Evolutionary conservation across 2,888 invertebrate species (phyloP).

Genomic region (Oligia fasciuncula): DNA sequence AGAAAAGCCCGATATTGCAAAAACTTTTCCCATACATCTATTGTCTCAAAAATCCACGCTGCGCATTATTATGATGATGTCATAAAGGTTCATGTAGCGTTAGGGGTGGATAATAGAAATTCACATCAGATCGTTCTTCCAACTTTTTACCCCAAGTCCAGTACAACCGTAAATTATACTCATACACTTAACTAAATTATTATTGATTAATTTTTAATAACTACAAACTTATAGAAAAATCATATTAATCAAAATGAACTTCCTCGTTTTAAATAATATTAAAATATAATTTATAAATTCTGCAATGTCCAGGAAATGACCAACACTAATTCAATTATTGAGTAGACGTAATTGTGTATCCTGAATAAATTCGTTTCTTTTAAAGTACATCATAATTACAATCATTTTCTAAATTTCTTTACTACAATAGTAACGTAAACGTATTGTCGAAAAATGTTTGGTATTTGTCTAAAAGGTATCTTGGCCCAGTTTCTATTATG

Average conservation of each 20-base stretch:
- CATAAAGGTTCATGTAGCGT: not conserved
- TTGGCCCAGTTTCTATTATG: not conserved
- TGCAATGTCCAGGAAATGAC: not conserved
- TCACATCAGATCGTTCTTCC: not conserved
- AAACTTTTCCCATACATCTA: not conserved
- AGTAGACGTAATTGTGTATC: no score
- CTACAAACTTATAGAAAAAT: no score
- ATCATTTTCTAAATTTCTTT: not conserved
- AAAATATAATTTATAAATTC: not conserved
- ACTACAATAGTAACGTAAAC: not conserved
- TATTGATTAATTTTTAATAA: no score
- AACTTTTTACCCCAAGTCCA: not conserved
- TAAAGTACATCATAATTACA: not conserved
- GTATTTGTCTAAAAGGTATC: not conserved
- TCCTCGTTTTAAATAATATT: not conserved
- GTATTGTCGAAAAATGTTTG: not conserved
- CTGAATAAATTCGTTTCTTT: no score
- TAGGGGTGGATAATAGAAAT: not conserved
- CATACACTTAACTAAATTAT: no score
- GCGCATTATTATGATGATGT: not conserved
- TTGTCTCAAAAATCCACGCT: not conserved
- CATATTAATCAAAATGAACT: no score
- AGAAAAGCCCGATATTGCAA: not conserved
- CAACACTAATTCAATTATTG: not conserved
- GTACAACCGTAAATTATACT: no score